phyloP scores from a whole-genome alignment of 2,797 vertebrate genomes.

The Dendrocincla fuliginosa region DNA sequence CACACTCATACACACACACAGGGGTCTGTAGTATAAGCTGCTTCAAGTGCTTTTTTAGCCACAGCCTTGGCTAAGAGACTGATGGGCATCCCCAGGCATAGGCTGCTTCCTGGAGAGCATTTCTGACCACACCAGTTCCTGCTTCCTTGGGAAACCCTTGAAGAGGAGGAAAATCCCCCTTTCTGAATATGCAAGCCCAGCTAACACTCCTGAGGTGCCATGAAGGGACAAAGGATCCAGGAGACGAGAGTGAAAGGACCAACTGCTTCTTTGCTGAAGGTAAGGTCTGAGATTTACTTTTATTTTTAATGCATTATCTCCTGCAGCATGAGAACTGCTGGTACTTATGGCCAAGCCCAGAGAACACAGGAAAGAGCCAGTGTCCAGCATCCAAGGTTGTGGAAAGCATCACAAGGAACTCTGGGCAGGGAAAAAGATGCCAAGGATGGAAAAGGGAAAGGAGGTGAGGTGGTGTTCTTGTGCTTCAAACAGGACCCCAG shows the following conservation, averaged over 20 bases:
- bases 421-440: background rate
- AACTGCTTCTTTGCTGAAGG: slow-evolving; percentile 42
- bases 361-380: background rate
- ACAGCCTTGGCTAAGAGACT: slow-evolving; percentile 31
- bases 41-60: slow-evolving; percentile 57
- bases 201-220: background rate
- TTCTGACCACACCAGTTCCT: slow-evolving; percentile 56
- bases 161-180: background rate
- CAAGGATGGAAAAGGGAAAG: background rate
- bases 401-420: background rate
- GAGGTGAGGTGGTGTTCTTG: background rate
- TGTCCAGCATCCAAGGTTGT: fast-evolving
- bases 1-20: fast-evolving
- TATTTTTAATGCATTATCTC: background rate
- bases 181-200: slow-evolving; percentile 1
- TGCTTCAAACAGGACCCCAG: background rate
- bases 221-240: background rate
- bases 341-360: slow-evolving; percentile 10
- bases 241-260: slow-evolving; percentile 32
- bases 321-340: background rate
- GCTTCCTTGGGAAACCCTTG: slow-evolving; percentile 57
- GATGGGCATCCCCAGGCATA: slow-evolving; percentile 28
- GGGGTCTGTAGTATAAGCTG: background rate
- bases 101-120: slow-evolving; percentile 65
- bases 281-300: slow-evolving; percentile 19